Percentiles rank a stretch among this genome's conserved stretches.
phyloP scores from a whole-genome alignment of 1,140 invertebrate genomes.

The Leptinotarsa lineolata region DNA sequence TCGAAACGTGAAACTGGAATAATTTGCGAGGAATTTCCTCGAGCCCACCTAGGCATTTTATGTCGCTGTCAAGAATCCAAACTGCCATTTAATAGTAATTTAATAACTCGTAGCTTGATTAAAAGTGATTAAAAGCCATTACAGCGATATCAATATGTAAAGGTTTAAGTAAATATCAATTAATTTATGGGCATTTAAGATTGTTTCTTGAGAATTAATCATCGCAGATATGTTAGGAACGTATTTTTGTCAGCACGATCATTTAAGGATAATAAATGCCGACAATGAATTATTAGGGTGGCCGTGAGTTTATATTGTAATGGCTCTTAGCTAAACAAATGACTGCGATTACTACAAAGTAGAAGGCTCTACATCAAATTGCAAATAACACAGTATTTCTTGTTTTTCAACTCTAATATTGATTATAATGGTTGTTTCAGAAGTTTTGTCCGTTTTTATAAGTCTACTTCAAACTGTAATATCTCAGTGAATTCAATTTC shows the following conservation, averaged over 20 bases:
- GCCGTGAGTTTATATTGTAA: slow-evolving; percentile 2
- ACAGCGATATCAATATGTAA: slow-evolving; percentile 27
- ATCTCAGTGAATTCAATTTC: too few species aligned
- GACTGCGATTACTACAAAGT: too few species aligned
- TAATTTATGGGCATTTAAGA: slow-evolving; percentile 27
- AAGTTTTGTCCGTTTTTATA: too few species aligned
- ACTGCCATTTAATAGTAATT: slow-evolving; percentile 27
- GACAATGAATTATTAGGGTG: not conserved
- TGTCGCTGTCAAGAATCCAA: slow-evolving; percentile 4
- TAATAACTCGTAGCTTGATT: slow-evolving; percentile 28
- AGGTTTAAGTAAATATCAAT: slow-evolving; percentile 24
- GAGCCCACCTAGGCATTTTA: slow-evolving; percentile 25
- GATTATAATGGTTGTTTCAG: too few species aligned
- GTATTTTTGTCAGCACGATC: slow-evolving; percentile 10
- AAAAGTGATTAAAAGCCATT: slow-evolving; percentile 26
- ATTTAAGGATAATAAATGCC: slow-evolving; percentile 19
- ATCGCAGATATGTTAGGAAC: not conserved
- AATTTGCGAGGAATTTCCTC: slow-evolving; percentile 18
- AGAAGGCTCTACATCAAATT: too few species aligned
- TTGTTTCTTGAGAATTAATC: slow-evolving; percentile 18
- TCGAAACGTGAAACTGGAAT: slow-evolving; percentile 8
- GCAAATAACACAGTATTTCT: too few species aligned
- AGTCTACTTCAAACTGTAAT: too few species aligned
- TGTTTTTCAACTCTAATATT: too few species aligned
- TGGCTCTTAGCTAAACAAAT: not conserved